phyloP scores from a whole-genome alignment of 2,113 vertebrate genomes.

The Potamarius usumacintae region DNA sequence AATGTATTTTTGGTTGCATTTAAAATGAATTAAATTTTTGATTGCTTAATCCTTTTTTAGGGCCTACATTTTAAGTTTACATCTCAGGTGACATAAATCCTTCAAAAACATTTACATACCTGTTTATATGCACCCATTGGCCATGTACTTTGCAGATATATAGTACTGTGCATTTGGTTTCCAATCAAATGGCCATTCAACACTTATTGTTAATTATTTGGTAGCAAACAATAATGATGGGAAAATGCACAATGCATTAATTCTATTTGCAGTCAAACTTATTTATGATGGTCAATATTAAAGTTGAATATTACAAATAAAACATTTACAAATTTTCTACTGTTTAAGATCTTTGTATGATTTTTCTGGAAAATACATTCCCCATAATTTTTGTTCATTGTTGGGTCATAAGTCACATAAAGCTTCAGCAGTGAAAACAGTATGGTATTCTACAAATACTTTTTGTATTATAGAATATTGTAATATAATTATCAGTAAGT shows the following conservation, averaged over 20 bases:
- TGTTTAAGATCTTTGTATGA: neutral
- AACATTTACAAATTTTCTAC: neutral
- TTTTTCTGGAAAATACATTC: neutral
- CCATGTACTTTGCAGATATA: neutral
- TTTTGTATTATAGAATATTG: neutral
- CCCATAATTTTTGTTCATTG: neutral
- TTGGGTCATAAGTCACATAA: neutral
- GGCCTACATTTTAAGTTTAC: neutral
- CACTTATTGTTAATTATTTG: neutral
- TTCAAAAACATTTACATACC: neutral
- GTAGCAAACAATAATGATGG: neutral
- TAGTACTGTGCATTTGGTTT: neutral
- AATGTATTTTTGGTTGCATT: conserved; percentile 10
- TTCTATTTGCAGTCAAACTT: neutral
- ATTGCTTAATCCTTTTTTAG: neutral
- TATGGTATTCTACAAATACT: neutral
- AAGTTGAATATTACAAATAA: neutral
- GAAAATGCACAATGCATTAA: neutral
- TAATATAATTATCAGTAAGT: neutral
- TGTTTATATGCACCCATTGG: neutral
- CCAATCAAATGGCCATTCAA: neutral
- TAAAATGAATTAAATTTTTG: neutral
- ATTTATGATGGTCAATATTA: neutral
- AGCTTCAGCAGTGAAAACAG: neutral
- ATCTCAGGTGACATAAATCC: neutral